phyloP scores from a whole-genome alignment of 2,797 vertebrate genomes.

The Arnoldichthys spilopterus region DNA sequence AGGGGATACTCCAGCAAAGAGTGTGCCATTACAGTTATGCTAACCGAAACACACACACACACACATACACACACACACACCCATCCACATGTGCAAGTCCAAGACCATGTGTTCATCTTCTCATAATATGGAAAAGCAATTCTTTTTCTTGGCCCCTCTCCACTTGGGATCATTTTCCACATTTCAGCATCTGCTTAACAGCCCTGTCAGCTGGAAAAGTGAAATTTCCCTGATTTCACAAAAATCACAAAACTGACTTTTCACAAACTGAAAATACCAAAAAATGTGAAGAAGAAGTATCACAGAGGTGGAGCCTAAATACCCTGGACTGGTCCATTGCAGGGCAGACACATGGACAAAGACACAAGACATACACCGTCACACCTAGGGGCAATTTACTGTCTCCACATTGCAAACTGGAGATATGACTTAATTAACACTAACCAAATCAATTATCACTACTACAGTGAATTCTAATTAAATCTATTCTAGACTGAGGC shows the following conservation, averaged over 20 bases:
- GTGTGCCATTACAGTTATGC: constrained; percentile 24
- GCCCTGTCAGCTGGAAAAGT: constrained; percentile 67
- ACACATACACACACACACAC: constrained; percentile 31
- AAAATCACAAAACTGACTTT: constrained; percentile 64
- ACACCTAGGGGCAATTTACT: too few species aligned
- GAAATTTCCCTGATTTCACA: constrained; percentile 65
- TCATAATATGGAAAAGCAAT: constrained; percentile 61
- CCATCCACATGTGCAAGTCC: constrained; percentile 45
- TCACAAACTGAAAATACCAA: constrained; percentile 38
- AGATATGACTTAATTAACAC: constrained; percentile 6
- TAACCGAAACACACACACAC: constrained; percentile 17
- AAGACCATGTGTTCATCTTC: constrained; percentile 65
- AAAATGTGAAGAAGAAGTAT: not conserved
- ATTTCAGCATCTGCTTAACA: constrained; percentile 75
- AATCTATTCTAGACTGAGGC: not conserved
- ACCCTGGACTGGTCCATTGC: too few species aligned
- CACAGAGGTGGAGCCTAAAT: too few species aligned
- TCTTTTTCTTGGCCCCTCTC: constrained; percentile 65
- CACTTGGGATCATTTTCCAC: constrained; percentile 64
- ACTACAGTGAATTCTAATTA: not conserved
- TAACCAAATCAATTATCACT: not conserved
- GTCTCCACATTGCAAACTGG: too few species aligned
- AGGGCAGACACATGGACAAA: too few species aligned
- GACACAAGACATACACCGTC: too few species aligned
- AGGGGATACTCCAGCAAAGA: constrained; percentile 33